A percentile compares a stretch with the other conserved stretches of the same genome.
Conservation (phyloP, 2,113 vertebrate species). For the Corythornis madagascariensis region DNA sequence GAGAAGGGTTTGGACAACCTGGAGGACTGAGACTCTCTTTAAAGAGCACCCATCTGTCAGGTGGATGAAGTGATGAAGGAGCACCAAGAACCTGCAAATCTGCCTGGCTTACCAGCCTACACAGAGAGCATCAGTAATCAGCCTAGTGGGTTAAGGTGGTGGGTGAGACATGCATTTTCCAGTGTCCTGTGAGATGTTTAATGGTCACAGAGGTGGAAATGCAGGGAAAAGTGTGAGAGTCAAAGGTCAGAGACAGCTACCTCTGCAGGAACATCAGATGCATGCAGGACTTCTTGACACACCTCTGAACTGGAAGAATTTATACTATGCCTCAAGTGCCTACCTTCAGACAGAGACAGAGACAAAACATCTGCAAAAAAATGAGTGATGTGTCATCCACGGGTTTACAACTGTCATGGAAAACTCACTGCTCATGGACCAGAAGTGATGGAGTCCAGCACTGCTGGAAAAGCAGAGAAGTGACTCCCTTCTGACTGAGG, state of each 20-base stretch:
- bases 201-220: not conserved
- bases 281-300: not conserved
- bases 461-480: not conserved
- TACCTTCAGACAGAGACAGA: not conserved
- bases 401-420: not conserved
- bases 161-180: not conserved
- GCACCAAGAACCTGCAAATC: not conserved
- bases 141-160: not conserved
- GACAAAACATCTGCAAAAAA: not conserved
- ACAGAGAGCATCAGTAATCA: not conserved
- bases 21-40: not conserved
- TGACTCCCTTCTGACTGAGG: not conserved
- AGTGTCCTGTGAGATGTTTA: not conserved
- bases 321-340: not conserved
- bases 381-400: not conserved
- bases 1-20: not conserved
- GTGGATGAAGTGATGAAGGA: not conserved
- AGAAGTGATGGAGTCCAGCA: not conserved
- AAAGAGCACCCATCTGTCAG: not conserved
- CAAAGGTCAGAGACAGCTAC: not conserved
- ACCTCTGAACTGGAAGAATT: not conserved
- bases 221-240: not conserved
- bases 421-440: not conserved
- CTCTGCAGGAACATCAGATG: not conserved
- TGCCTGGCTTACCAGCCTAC: fast-evolving